Conservation (phyloP, 2,113 vertebrate species). For the Oceanodroma tethys region DNA sequence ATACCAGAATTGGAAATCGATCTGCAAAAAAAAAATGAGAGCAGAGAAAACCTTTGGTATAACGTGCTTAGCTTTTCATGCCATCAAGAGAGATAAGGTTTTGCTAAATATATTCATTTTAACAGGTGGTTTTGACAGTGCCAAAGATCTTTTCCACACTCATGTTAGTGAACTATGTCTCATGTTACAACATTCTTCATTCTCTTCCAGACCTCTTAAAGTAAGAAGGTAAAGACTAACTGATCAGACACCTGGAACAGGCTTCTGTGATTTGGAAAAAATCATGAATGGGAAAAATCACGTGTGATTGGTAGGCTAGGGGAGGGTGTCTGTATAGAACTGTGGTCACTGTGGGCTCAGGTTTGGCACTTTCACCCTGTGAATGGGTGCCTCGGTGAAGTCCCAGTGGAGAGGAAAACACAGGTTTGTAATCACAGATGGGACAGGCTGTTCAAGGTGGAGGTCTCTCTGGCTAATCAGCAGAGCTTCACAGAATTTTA, state of each 20-base stretch:
- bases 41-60: constrained; percentile 15
- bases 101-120: not conserved
- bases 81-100: constrained; percentile 3
- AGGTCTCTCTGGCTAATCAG: not conserved
- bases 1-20: constrained; percentile 12
- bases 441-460: not conserved
- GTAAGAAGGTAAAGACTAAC: not conserved
- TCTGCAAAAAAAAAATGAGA: not conserved
- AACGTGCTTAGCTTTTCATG: constrained; percentile 22
- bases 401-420: not conserved
- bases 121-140: not conserved
- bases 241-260: not conserved
- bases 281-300: not conserved
- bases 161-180: not conserved
- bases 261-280: not conserved
- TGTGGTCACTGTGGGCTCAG: not conserved
- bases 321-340: not conserved
- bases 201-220: not conserved
- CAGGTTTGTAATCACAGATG: not conserved
- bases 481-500: not conserved
- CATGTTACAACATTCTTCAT: not conserved
- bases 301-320: not conserved
- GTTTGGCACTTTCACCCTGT: not conserved
- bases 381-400: not conserved
- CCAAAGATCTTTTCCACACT: not conserved